Evolutionary conservation across 2,113 vertebrate species (phyloP).

Genomic region (Hippocampus comes): DNA sequence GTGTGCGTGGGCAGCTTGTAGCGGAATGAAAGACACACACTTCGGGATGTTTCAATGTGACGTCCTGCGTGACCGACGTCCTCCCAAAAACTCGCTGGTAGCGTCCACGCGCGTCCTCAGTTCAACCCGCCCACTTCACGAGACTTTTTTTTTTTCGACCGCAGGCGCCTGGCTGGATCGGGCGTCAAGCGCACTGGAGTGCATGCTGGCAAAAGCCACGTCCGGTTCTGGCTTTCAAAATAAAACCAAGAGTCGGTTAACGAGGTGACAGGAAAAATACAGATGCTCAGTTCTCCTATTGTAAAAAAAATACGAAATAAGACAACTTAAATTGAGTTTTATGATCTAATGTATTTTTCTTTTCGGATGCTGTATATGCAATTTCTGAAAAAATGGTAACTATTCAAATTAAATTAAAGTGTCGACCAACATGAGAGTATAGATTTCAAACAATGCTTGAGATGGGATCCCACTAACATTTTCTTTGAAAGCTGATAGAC

Average conservation of each 20-base stretch:
- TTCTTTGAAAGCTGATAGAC: not conserved
- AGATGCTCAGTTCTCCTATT: not conserved
- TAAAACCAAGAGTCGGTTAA: slow-evolving; percentile 16
- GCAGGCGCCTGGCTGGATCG: not conserved
- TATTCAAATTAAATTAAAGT: too few relatives aligned
- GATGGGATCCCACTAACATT: not conserved
- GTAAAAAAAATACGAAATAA: too few relatives aligned
- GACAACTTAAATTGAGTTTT: too few relatives aligned
- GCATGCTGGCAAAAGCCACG: not conserved
- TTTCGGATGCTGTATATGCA: too few relatives aligned
- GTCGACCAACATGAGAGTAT: too few relatives aligned
- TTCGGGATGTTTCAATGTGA: slow-evolving; percentile 9
- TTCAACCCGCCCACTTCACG: slow-evolving; percentile 63
- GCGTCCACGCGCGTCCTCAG: slow-evolving; percentile 62
- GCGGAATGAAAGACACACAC: not conserved
- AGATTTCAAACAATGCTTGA: too few relatives aligned
- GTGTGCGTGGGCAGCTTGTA: not conserved
- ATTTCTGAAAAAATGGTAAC: too few relatives aligned
- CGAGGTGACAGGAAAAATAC: not conserved
- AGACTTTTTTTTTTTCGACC: slow-evolving; percentile 35
- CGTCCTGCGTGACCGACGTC: slow-evolving; percentile 51
- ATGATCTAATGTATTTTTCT: too few relatives aligned
- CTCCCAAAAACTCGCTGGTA: slow-evolving; percentile 37
- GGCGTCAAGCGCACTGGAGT: slow-evolving; percentile 11
- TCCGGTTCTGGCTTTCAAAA: slow-evolving; percentile 44